A percentile compares a stretch with the other conserved stretches of the same genome.
Conservation (phyloP, 2,888 invertebrate species). For the Beris morrisii region DNA sequence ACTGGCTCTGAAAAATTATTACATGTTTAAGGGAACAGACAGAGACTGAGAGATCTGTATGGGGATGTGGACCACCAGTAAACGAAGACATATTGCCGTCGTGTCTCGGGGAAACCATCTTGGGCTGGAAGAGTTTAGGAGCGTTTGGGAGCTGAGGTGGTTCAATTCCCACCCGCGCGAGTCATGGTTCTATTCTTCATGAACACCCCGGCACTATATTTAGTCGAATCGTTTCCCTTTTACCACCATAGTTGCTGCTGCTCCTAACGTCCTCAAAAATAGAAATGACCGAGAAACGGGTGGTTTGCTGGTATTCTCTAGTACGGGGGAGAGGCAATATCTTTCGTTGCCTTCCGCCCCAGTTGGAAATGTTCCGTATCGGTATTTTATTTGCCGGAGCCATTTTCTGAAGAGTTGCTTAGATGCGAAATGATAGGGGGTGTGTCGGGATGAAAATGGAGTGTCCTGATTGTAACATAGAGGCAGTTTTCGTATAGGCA, state of each 20-base stretch:
- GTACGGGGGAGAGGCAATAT: too few relatives aligned
- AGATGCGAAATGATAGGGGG: too few relatives aligned
- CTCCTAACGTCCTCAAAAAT: conserved; percentile 7
- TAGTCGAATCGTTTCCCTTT: conserved; percentile 13
- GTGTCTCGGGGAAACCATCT: conserved; percentile 28
- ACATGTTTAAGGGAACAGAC: conserved; percentile 37
- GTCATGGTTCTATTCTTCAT: conserved; percentile 21
- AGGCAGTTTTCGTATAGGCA: too few relatives aligned
- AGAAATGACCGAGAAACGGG: conserved; percentile 4
- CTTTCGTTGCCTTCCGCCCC: too few relatives aligned
- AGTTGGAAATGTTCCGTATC: too few relatives aligned
- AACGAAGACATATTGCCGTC: conserved; percentile 31
- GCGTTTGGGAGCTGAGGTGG: conserved; percentile 21
- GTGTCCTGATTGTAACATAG: too few relatives aligned
- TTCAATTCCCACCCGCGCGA: conserved; percentile 6
- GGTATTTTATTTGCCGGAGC: too few relatives aligned
- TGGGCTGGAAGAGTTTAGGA: background rate
- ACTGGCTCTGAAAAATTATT: conserved; percentile 34
- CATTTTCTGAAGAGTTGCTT: too few relatives aligned
- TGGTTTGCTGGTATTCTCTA: background rate
- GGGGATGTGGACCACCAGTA: conserved; percentile 26
- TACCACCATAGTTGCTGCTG: too few relatives aligned
- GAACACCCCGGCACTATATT: conserved; percentile 8
- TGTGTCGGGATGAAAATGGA: too few relatives aligned
- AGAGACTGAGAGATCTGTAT: conserved; percentile 33